Conservation (phyloP, 2,888 invertebrate genomes). For the Archips crataeganus region DNA sequence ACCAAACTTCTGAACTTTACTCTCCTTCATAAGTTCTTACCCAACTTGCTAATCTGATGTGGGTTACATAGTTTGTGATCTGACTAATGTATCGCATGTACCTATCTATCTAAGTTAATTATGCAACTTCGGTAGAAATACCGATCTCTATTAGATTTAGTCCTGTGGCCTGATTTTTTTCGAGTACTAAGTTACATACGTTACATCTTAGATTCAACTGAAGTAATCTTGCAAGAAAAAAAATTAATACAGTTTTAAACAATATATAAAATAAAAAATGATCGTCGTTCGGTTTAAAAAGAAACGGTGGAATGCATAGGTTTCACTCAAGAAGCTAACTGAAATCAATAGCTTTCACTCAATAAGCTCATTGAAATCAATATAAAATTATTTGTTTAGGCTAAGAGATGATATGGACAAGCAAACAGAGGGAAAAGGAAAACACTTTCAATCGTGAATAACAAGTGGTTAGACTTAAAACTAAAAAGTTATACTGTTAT, state of each 20-base stretch:
- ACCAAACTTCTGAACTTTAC: conserved; percentile 5
- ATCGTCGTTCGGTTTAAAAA: no score
- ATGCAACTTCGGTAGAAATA: conserved; percentile 10
- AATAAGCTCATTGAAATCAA: neutral
- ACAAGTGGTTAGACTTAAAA: neutral
- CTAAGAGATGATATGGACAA: neutral
- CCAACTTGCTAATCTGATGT: conserved; percentile 30
- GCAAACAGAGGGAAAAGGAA: neutral
- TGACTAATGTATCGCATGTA: conserved; percentile 26
- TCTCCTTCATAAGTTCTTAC: conserved; percentile 25
- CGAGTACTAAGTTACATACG: no score
- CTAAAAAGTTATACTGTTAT: neutral
- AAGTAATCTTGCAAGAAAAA: no score
- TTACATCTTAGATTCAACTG: no score
- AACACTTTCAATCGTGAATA: neutral
- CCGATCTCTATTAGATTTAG: conserved; percentile 3
- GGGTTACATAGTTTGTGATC: conserved; percentile 32
- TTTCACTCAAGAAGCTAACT: no score
- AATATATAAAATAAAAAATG: no score
- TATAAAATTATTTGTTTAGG: neutral
- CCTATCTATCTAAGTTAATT: conserved; percentile 18
- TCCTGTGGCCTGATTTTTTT: conserved; percentile 1
- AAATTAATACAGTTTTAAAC: no score
- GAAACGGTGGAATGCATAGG: no score
- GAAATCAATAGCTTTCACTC: neutral